Percentiles rank a stretch among this genome's conserved stretches.
These are phyloP conservation scores for Gibbula magus DNA, from an alignment of 2,888 invertebrate genomes.

Conservation along the genomic window DNA sequence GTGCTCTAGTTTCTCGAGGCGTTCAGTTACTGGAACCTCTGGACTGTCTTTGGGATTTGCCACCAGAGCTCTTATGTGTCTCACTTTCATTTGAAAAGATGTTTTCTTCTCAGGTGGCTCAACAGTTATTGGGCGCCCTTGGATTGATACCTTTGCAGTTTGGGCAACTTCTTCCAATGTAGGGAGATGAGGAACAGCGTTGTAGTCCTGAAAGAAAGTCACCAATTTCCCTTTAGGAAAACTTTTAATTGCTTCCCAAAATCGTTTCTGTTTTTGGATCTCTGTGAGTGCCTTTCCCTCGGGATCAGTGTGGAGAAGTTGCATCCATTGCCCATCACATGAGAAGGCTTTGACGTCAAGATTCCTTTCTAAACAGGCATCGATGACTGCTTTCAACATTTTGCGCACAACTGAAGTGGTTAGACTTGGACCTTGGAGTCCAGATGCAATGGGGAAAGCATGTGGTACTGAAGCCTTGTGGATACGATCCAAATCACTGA, in stretches of 20 bases:
- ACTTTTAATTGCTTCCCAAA: conserved; percentile 1
- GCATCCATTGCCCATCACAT: conserved; percentile 32
- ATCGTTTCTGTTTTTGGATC: conserved; percentile 12
- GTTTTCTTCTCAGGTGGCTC: too few relatives aligned
- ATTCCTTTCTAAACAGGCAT: conserved; percentile 10
- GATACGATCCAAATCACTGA: conserved; percentile 29
- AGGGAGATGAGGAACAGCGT: neutral
- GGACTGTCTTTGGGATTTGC: too few relatives aligned
- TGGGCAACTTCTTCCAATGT: too few relatives aligned
- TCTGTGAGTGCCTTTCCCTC: conserved; percentile 7
- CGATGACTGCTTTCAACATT: conserved; percentile 18
- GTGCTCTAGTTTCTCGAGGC: too few relatives aligned
- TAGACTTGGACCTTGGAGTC: conserved; percentile 29
- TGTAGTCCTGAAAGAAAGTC: neutral
- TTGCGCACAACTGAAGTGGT: conserved; percentile 13
- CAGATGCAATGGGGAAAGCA: conserved; percentile 29
- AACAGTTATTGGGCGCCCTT: too few relatives aligned
- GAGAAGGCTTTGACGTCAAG: conserved; percentile 25
- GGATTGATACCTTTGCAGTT: too few relatives aligned
- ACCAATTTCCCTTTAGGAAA: conserved; percentile 25
- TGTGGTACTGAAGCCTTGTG: conserved; percentile 29
- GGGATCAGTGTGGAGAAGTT: conserved; percentile 11
- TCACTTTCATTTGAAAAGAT: too few relatives aligned
- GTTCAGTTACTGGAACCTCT: too few relatives aligned
- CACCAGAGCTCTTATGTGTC: too few relatives aligned